These are phyloP conservation scores for Characodon lateralis DNA, from an alignment of 2,797 vertebrate genomes.

Conservation along the genomic window DNA sequence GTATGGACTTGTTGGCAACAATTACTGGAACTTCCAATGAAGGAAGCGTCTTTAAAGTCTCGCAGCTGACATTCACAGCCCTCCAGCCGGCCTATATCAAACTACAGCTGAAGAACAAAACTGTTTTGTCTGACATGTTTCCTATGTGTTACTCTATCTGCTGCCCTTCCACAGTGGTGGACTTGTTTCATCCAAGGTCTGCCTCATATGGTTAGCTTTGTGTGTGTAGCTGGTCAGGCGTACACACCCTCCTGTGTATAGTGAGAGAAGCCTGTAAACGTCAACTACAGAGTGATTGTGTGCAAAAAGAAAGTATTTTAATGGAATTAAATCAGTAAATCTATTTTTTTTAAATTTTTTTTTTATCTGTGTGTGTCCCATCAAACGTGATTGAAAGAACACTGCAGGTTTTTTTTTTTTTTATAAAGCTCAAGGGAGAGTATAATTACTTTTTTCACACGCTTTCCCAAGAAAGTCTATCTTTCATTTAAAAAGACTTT, in stretches of 20 bases:
- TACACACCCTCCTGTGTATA: constrained; percentile 27
- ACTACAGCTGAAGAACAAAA: constrained; percentile 72
- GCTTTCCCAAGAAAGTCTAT: constrained; percentile 10
- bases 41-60: constrained; percentile 33
- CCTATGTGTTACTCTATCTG: constrained; percentile 75
- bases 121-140: constrained; percentile 72
- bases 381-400: constrained; percentile 4
- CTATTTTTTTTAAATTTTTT: constrained; percentile 3
- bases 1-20: neutral
- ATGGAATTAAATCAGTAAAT: constrained; percentile 39
- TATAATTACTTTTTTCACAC: constrained; percentile 9
- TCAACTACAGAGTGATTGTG: constrained; percentile 25
- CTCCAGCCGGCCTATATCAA: constrained; percentile 63
- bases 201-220: constrained; percentile 51
- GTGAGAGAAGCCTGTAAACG: constrained; percentile 39
- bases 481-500: neutral
- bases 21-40: neutral
- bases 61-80: constrained; percentile 60
- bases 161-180: constrained; percentile 71
- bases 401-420: neutral
- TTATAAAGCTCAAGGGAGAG: constrained; percentile 14
- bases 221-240: constrained; percentile 50
- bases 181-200: constrained; percentile 70
- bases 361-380: neutral
- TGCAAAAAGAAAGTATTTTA: constrained; percentile 35